Base-by-base conservation (phyloP, 1,140 invertebrate genomes). In the Papilio machaon region DNA sequence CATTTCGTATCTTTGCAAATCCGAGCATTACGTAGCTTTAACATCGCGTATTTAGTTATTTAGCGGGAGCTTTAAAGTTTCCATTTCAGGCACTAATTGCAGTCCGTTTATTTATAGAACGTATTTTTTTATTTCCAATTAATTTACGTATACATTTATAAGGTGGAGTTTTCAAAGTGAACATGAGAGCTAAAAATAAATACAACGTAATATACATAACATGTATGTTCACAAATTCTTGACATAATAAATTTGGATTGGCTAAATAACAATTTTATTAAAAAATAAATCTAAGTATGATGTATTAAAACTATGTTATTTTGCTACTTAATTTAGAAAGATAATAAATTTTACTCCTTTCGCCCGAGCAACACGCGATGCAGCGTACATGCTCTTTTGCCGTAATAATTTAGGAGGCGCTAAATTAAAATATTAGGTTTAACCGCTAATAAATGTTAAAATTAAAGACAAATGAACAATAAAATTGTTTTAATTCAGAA, bases 21-120 rank as follows among this genome's bases (percentile, higher is more conserved):
- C 11, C 64, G 6, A 52, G 74, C 43, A 76, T 76, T 49, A 76
- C 74, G 74, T 49, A 10, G 46, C 74, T 47, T 76, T 76, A 76
- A 76, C 74, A 76, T 30, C 19, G 74, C 52, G 47, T 76, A 76
- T 76, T 76, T 76, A 76, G 74, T 19, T 76, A 76, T 76, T 76
- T 76, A 76, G 74, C 47, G 19, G 46, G 47, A 46, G 47, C 74
- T 76, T 52, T 76, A 52, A 52, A 76, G 74, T 76, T 76, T 52
- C 74, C 43, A 76, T 54, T 76, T 35, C 47, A 76, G 23, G 23
- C 74, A 35, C 47, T 76, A 52, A 76, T 76, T 76, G 74, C 74
- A 76, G 19, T 30, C 11, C 74, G 43, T 35, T 76, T 47, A 76
- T 76, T 67, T 75, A 76, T 76, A 49, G n/a, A 30, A 52, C 46